Evolutionary conservation across 2,797 vertebrate genomes (phyloP).

Genomic region (Pantherophis vulpinus): DNA sequence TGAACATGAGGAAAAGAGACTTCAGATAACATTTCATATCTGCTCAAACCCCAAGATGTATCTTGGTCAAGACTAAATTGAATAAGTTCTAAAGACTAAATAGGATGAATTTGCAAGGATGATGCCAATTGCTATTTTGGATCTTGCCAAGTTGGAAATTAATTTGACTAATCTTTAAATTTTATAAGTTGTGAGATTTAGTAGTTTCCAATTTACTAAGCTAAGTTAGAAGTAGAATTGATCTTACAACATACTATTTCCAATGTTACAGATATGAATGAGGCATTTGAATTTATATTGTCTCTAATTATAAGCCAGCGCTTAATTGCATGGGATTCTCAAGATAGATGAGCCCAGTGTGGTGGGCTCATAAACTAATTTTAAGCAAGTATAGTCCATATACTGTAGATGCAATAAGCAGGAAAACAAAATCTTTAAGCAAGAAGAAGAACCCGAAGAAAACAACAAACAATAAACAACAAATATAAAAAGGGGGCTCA

Average conservation of each 20-base stretch:
- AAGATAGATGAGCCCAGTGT: background rate
- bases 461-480: too few relatives aligned
- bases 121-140: background rate
- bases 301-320: background rate
- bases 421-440: background rate
- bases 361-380: background rate
- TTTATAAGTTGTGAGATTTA: background rate
- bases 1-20: too few relatives aligned
- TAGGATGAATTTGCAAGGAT: background rate
- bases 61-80: too few relatives aligned
- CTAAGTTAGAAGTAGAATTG: background rate
- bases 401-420: background rate
- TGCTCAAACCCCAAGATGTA: too few relatives aligned
- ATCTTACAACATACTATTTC: background rate
- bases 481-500: too few relatives aligned
- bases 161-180: background rate
- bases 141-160: background rate
- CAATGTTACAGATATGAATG: background rate
- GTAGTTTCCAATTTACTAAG: background rate
- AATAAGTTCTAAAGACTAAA: background rate
- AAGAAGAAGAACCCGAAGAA: too few relatives aligned
- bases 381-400: background rate
- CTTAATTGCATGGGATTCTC: background rate
- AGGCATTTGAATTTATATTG: background rate
- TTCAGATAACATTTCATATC: too few relatives aligned